These are phyloP conservation scores for Anguilla pacifica DNA, from an alignment of 2,797 vertebrate genomes.

Conservation along the genomic window DNA sequence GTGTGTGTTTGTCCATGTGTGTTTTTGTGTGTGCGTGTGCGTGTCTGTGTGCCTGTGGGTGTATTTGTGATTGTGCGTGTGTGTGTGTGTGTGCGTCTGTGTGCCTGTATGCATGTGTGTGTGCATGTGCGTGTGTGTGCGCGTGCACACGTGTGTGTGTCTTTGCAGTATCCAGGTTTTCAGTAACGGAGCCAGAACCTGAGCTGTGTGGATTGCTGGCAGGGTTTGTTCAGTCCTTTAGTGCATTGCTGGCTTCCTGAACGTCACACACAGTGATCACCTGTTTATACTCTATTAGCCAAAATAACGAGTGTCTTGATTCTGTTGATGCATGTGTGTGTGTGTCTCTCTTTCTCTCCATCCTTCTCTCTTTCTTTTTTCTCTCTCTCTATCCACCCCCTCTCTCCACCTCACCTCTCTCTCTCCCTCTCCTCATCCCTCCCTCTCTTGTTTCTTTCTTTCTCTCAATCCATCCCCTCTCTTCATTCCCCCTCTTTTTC, in stretches of 20 bases:
- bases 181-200: neutral
- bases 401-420: conserved; percentile 10
- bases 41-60: neutral
- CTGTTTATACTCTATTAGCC: too few species aligned
- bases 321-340: too few species aligned
- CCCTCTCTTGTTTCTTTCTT: conserved; percentile 26
- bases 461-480: conserved; percentile 19
- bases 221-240: conserved; percentile 2
- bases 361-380: neutral
- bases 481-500: neutral
- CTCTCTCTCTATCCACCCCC: conserved; percentile 4
- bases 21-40: conserved; percentile 2
- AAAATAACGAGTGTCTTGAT: too few species aligned
- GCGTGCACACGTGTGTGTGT: neutral
- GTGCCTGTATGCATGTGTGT: neutral
- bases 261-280: neutral
- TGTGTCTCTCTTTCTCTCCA: neutral
- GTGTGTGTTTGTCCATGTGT: neutral
- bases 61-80: neutral
- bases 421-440: neutral
- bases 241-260: conserved; percentile 4
- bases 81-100: neutral
- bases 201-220: neutral
- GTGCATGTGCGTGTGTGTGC: neutral
- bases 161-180: neutral